phyloP scores from a whole-genome alignment of 2,113 vertebrate species.

The Lepus americanus region DNA sequence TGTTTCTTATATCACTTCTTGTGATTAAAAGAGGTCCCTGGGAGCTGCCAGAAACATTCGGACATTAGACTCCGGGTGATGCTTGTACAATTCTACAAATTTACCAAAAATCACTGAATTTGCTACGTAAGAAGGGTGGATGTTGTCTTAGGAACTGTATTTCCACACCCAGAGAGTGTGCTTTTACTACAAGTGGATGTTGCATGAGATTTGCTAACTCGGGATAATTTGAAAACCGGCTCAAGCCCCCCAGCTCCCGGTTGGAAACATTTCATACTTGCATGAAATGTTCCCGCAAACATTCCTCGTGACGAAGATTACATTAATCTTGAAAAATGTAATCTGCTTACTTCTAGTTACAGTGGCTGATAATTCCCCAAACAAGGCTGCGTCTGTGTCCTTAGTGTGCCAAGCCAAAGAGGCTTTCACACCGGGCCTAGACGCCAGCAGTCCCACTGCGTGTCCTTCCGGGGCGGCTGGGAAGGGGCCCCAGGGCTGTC shows the following conservation, averaged over 20 bases:
- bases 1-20: background rate
- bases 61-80: too few relatives aligned
- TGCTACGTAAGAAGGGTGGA: background rate
- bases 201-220: conserved; percentile 52
- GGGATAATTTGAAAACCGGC: conserved; percentile 47
- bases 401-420: conserved; percentile 52
- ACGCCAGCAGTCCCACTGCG: too few relatives aligned
- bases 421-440: conserved; percentile 1
- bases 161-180: background rate
- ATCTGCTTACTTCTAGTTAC: conserved; percentile 70
- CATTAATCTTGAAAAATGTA: conserved; percentile 73
- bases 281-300: conserved; percentile 37
- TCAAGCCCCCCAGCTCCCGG: background rate
- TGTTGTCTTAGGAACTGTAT: background rate
- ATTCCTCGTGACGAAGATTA: conserved; percentile 71
- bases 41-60: background rate
- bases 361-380: conserved; percentile 53
- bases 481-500: too few relatives aligned
- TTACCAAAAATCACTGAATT: background rate
- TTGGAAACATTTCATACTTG: conserved; percentile 43
- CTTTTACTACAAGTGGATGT: conserved; percentile 36
- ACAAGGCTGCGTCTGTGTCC: background rate
- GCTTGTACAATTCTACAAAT: too few relatives aligned
- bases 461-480: too few relatives aligned
- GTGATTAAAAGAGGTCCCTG: background rate